A percentile compares a stretch with the other conserved stretches of the same genome.
These are phyloP conservation scores for Lucilia sericata DNA, from an alignment of 1,140 invertebrate species.

Conservation along the genomic window DNA sequence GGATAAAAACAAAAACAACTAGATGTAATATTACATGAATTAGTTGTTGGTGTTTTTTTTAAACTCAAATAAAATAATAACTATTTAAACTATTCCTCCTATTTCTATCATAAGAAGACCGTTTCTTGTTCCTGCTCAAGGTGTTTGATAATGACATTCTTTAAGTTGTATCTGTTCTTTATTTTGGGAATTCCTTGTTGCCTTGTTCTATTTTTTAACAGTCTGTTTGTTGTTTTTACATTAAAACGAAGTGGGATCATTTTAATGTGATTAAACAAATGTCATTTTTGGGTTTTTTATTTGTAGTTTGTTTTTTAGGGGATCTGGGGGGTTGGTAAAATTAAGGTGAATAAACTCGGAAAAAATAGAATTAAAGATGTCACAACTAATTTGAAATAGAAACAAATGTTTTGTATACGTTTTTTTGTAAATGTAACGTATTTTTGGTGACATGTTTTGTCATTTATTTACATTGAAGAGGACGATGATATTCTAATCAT, in stretches of 20 bases:
- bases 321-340: background rate
- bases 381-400: slow-evolving; percentile 21
- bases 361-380: slow-evolving; percentile 29
- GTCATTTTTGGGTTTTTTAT: background rate
- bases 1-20: slow-evolving; percentile 8
- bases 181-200: slow-evolving; percentile 1
- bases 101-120: background rate
- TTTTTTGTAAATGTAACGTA: slow-evolving; percentile 15
- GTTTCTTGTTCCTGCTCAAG: background rate
- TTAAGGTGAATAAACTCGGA: slow-evolving; percentile 10
- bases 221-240: background rate
- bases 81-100: background rate
- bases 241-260: background rate
- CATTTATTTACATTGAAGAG: background rate
- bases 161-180: background rate
- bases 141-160: slow-evolving; percentile 12
- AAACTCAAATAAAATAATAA: slow-evolving; percentile 8
- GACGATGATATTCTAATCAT: too few species aligned
- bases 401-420: background rate
- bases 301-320: background rate
- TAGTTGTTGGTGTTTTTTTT: background rate
- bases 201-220: background rate
- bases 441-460: slow-evolving; percentile 16
- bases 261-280: slow-evolving; percentile 11
- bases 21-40: background rate